Percentiles rank a stretch among this genome's conserved stretches.
Evolutionary conservation across 2,888 invertebrate genomes (phyloP).

Genomic region (Scaptomyza parva): DNA sequence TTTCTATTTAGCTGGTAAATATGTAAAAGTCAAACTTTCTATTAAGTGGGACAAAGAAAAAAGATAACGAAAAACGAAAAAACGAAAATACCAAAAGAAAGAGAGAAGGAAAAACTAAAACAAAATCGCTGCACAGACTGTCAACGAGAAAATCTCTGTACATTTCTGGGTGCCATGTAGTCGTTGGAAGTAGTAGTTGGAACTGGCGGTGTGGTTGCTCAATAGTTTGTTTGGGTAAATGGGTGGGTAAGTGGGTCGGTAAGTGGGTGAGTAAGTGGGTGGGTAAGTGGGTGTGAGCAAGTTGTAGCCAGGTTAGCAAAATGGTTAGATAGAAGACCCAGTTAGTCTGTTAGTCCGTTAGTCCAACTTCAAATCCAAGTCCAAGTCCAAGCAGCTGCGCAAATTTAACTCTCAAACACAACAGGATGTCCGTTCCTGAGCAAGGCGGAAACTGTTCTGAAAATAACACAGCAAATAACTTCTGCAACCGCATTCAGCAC

Average conservation of each 20-base stretch:
- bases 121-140: slow-evolving; percentile 22
- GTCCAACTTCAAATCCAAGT: too few species aligned
- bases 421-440: slow-evolving; percentile 72
- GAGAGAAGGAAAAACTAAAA: slow-evolving; percentile 2
- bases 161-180: slow-evolving; percentile 4
- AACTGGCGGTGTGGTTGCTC: neutral
- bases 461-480: slow-evolving; percentile 82
- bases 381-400: slow-evolving; percentile 63
- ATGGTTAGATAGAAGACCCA: slow-evolving; percentile 25
- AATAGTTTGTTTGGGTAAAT: neutral
- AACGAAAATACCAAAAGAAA: slow-evolving; percentile 1
- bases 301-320: neutral
- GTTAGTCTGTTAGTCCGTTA: slow-evolving; percentile 31
- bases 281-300: neutral
- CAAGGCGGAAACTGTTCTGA: slow-evolving; percentile 78
- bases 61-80: neutral
- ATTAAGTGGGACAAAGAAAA: slow-evolving; percentile 5
- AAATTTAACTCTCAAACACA: slow-evolving; percentile 77
- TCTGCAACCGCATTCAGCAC: slow-evolving; percentile 77
- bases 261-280: neutral
- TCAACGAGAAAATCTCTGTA: slow-evolving; percentile 19
- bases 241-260: neutral
- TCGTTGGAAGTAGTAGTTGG: too few species aligned
- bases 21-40: slow-evolving; percentile 32
- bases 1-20: slow-evolving; percentile 2